Percentiles rank a stretch among this genome's conserved stretches.
Conservation (phyloP, 2,797 vertebrate genomes). For the Tinamus major region DNA sequence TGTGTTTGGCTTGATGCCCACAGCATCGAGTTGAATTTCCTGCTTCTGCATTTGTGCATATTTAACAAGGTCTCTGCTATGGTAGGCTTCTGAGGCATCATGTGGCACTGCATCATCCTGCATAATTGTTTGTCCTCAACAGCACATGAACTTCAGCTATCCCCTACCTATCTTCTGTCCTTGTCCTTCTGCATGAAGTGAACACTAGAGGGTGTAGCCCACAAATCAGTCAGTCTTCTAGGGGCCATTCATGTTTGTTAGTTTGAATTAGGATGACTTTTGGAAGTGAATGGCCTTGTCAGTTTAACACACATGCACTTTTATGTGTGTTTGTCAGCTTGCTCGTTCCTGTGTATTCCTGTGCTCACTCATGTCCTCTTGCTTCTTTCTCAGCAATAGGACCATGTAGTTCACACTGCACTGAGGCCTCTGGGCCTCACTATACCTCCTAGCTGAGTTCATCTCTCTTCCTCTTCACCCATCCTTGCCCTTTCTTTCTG, state of each 20-base stretch:
- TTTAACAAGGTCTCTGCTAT: neutral
- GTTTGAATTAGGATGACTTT: neutral
- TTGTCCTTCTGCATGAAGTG: neutral
- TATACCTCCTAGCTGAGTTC: neutral
- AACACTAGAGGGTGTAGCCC: neutral
- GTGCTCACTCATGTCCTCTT: neutral
- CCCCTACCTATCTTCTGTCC: fast-evolving
- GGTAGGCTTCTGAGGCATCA: neutral
- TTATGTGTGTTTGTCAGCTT: neutral
- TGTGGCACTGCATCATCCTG: neutral
- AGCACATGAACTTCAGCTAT: neutral
- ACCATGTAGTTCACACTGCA: neutral
- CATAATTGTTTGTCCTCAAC: neutral
- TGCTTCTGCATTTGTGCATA: neutral
- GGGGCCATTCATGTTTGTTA: neutral
- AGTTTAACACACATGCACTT: neutral
- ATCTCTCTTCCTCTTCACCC: neutral
- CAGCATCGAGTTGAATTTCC: neutral
- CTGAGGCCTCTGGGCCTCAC: neutral
- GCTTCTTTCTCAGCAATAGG: neutral
- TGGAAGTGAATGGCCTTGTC: fast-evolving
- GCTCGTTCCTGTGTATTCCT: neutral
- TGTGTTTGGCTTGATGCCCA: neutral
- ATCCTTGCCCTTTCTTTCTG: neutral
- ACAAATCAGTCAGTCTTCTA: neutral